phyloP scores from a whole-genome alignment of 2,888 invertebrate genomes.

The Acronicta psi region DNA sequence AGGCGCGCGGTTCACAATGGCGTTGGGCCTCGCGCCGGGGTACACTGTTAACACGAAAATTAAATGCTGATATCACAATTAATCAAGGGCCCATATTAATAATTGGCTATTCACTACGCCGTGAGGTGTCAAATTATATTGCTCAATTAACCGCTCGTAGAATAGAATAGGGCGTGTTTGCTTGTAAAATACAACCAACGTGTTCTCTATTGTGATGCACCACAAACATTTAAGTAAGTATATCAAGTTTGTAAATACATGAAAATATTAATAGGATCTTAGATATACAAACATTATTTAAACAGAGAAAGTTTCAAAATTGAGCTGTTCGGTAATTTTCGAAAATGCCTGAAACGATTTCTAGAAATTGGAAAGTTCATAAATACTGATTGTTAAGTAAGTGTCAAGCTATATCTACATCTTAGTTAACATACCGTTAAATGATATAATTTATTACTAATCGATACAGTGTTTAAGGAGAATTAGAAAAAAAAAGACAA shows the following conservation, averaged over 20 bases:
- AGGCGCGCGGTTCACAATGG: constrained; percentile 83
- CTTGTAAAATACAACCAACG: constrained; percentile 70
- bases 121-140: constrained; percentile 89
- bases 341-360: constrained; percentile 27
- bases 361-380: constrained; percentile 14
- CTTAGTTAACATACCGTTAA: constrained; percentile 8
- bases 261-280: constrained; percentile 7
- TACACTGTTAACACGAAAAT: constrained; percentile 88
- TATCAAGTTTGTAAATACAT: too few relatives aligned
- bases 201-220: constrained; percentile 51
- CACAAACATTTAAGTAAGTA: constrained; percentile 15
- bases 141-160: constrained; percentile 86
- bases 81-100: constrained; percentile 88
- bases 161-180: constrained; percentile 85
- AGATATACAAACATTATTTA: constrained; percentile 9
- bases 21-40: constrained; percentile 64
- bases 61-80: constrained; percentile 90
- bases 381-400: constrained; percentile 18
- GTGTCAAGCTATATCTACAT: neutral
- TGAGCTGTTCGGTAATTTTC: constrained; percentile 23
- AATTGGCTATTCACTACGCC: constrained; percentile 88
- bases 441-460: constrained; percentile 19
- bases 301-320: constrained; percentile 26
- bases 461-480: neutral
- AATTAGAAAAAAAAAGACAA: neutral